Evolutionary conservation across 2,888 invertebrate genomes (phyloP).

Genomic region (Drosophila anomalipes): DNA sequence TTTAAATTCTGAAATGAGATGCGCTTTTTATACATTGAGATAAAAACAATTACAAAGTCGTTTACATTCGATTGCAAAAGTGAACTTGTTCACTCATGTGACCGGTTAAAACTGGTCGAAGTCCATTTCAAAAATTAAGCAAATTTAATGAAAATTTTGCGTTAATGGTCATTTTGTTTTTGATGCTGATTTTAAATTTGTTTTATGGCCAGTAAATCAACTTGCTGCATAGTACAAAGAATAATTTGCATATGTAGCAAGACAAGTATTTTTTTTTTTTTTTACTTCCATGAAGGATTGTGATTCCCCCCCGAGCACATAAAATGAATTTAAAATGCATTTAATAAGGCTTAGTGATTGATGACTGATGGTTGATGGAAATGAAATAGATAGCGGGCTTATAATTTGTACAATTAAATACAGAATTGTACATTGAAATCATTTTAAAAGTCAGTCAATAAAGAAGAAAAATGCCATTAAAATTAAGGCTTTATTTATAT

Average conservation of each 20-base stretch:
- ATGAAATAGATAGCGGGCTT: background rate
- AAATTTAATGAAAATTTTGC: background rate
- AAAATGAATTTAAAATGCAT: background rate
- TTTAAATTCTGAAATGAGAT: background rate
- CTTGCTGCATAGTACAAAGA: background rate
- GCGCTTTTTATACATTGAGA: background rate
- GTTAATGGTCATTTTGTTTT: too few species aligned
- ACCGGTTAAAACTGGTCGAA: conserved; percentile 1
- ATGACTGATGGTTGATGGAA: background rate
- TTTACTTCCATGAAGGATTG: background rate
- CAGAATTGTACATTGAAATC: background rate
- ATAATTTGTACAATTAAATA: background rate
- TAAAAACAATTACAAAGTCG: background rate
- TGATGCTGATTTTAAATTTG: background rate
- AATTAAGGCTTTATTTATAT: background rate
- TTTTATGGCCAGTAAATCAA: background rate
- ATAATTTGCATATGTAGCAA: background rate
- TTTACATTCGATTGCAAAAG: background rate
- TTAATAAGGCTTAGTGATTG: background rate
- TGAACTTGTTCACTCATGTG: conserved; percentile 1
- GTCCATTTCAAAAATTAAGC: background rate
- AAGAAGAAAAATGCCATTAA: background rate
- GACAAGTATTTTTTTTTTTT: background rate
- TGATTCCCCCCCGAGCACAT: background rate
- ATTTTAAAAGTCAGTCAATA: background rate